These are phyloP conservation scores for Picathartes gymnocephalus DNA, from an alignment of 2,113 vertebrate species.

Conservation along the genomic window DNA sequence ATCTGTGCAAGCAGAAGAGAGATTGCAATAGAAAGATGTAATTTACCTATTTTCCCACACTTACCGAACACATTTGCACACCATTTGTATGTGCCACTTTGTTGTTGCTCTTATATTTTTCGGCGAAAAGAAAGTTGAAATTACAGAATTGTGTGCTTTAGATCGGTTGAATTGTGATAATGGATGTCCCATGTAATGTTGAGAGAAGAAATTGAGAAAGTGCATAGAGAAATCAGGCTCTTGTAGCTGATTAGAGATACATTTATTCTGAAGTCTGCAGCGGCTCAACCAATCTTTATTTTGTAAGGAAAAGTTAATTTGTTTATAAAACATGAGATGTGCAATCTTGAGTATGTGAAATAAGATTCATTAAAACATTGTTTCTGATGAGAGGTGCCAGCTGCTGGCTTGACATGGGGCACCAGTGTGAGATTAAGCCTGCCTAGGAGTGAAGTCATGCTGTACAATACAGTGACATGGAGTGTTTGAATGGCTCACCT, in stretches of 20 bases:
- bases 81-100: neutral
- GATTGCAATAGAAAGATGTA: neutral
- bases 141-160: neutral
- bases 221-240: neutral
- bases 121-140: neutral
- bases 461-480: neutral
- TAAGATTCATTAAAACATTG: slow-evolving; percentile 24
- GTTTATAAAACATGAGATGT: slow-evolving; percentile 54
- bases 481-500: neutral
- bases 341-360: slow-evolving; percentile 11
- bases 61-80: neutral
- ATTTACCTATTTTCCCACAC: neutral
- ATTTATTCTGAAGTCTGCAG: neutral
- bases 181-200: neutral
- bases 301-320: slow-evolving; percentile 42
- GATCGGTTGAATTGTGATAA: neutral
- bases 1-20: neutral
- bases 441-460: neutral
- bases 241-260: neutral
- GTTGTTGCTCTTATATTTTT: neutral
- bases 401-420: slow-evolving; percentile 11
- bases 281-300: neutral
- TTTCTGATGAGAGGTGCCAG: slow-evolving; percentile 33
- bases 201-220: neutral
- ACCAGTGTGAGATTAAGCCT: neutral